Evolutionary conservation across 2,797 vertebrate species (phyloP).

Genomic region (Urophycis tenuis): DNA sequence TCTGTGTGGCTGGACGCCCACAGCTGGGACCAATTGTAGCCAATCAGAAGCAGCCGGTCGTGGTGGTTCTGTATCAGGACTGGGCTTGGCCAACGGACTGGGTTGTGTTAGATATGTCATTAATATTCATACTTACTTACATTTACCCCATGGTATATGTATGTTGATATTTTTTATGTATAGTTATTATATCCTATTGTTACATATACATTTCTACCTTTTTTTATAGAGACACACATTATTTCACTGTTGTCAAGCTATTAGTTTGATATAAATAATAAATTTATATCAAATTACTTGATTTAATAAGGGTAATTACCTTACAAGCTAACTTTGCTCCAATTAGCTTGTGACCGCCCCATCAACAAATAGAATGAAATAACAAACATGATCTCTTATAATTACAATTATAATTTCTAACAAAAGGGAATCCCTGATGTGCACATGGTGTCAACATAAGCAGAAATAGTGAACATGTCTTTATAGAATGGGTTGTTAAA

Average conservation of each 20-base stretch:
- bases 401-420: background rate
- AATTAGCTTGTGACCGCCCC: background rate
- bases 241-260: background rate
- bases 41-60: background rate
- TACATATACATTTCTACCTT: background rate
- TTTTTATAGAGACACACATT: background rate
- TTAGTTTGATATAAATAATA: background rate
- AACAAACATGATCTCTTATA: background rate
- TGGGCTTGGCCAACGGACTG: background rate
- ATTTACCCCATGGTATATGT: background rate
- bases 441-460: background rate
- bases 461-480: slow-evolving; percentile 1
- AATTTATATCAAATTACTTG: background rate
- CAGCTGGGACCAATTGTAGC: background rate
- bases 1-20: background rate
- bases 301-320: background rate
- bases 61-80: background rate
- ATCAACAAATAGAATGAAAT: background rate
- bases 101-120: background rate
- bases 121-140: background rate
- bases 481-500: slow-evolving; percentile 12
- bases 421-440: background rate
- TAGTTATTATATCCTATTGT: slow-evolving; percentile 1
- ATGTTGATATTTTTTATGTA: background rate
- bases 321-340: background rate